Evolutionary conservation across 2,113 vertebrate species (phyloP), one percentile per base, ranked within the genome.

Genomic region (Perca flavescens): DNA sequence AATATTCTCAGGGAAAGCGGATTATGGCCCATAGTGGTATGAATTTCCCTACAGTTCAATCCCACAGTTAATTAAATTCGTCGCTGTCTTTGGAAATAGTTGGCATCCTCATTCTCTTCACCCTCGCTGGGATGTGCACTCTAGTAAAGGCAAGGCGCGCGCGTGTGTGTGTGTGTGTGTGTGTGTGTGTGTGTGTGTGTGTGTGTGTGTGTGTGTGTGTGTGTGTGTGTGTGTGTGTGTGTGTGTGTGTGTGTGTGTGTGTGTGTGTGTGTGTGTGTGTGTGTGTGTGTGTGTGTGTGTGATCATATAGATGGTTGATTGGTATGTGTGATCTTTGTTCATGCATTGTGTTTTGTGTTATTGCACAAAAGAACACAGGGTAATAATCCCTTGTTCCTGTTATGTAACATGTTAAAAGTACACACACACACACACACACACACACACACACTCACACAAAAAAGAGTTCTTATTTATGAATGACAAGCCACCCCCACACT

Each of bases 31-130:
- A 60, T 67, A 88, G 82, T 60, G 76, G 75, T 72, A 77, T 84
- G 86, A 89, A 90, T 91, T 87, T 83, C 81, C 54, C 68, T 60
- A 31, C 89, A 82, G 86, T 79, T 80, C 75, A 82, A 86, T 89
- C 90, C 90, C 83, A 64, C 84, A 70, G 74, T 89, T 94, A 93
- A 94, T 95, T 95, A 91, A 93, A 94, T 92, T 81, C 76, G 87
- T 93, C 84, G 92, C 93, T 94, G 91, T 95, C 90, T 94, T 85
- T 73, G 47, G 65, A 31, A 31, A 93, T 81, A 75, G 74, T 62
- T 71, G 40, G 54, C 54, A 50, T 92, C 81, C 58, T 87, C 70
- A 34, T 73, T 83, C 71, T 82, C 68, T 14, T 61, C 63, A 0
- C 82, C 74, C 80, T 82, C 80, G 3, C 52, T 52, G 82, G 88